Evolutionary conservation across 2,888 invertebrate genomes (phyloP).

Genomic region (Philhelius pedissequus): DNA sequence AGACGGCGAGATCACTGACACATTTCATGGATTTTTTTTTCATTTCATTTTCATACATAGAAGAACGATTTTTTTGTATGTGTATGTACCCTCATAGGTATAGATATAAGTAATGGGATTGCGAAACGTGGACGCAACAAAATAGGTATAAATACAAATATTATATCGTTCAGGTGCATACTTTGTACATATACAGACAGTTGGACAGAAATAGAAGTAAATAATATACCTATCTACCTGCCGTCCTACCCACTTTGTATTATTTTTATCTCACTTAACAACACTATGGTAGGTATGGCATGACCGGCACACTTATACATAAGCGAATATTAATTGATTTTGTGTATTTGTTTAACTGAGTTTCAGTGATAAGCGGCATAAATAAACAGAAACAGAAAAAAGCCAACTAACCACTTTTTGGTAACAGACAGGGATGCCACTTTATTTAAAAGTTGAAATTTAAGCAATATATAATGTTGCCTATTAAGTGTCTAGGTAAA

Average conservation of each 20-base stretch:
- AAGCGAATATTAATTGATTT: background rate
- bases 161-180: constrained; percentile 42
- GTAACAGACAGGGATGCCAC: background rate
- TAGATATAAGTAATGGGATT: constrained; percentile 25
- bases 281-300: constrained; percentile 11
- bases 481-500: no score
- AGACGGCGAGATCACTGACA: constrained; percentile 54
- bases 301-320: constrained; percentile 52
- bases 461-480: no score
- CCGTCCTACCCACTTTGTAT: no score
- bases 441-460: no score
- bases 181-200: background rate
- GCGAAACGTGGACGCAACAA: constrained; percentile 43
- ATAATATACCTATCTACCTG: background rate
- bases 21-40: no score
- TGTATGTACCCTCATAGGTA: no score
- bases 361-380: constrained; percentile 38
- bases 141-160: background rate
- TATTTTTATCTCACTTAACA: constrained; percentile 1
- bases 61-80: no score
- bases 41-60: no score
- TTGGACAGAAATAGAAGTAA: constrained; percentile 5
- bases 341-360: constrained; percentile 31
- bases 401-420: constrained; percentile 1
- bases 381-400: constrained; percentile 21